phyloP scores from a whole-genome alignment of 1,140 invertebrate genomes.

The Magallana angulata region DNA sequence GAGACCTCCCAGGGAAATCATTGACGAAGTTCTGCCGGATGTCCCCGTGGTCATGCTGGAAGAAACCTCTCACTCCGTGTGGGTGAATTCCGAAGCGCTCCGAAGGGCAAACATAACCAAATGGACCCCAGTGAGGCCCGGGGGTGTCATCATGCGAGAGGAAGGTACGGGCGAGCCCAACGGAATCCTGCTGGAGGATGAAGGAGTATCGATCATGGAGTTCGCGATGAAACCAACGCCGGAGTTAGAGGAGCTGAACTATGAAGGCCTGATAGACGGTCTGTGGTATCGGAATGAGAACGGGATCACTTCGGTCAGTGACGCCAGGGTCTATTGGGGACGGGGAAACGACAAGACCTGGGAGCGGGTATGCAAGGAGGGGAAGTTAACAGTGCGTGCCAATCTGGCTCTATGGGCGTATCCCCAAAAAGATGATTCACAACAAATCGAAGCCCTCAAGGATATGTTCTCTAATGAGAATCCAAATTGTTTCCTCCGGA shows the following conservation, averaged over 20 bases:
- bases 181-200: constrained; percentile 59
- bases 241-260: constrained; percentile 38
- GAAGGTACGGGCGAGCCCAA: constrained; percentile 45
- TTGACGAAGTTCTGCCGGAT: constrained; percentile 46
- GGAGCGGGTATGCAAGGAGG: constrained; percentile 38
- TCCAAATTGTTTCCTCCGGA: constrained; percentile 41
- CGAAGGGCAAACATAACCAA: constrained; percentile 41
- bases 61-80: constrained; percentile 58
- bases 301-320: constrained; percentile 60
- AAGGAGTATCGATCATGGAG: constrained; percentile 49
- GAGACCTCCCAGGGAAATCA: constrained; percentile 45
- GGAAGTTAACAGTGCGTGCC: constrained; percentile 39
- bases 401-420: constrained; percentile 56
- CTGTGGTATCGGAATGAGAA: constrained; percentile 42
- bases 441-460: constrained; percentile 54
- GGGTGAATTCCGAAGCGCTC: constrained; percentile 58
- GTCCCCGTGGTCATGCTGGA: constrained; percentile 56
- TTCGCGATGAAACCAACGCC: constrained; percentile 45
- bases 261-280: constrained; percentile 49
- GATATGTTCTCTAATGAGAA: constrained; percentile 30
- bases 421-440: constrained; percentile 43
- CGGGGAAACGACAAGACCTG: constrained; percentile 49
- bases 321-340: constrained; percentile 54
- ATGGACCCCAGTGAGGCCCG: not conserved
- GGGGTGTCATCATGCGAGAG: constrained; percentile 58